Percentiles rank a stretch among this genome's conserved stretches.
phyloP scores from a whole-genome alignment of 2,888 invertebrate species.

The Platycheirus rosarum region DNA sequence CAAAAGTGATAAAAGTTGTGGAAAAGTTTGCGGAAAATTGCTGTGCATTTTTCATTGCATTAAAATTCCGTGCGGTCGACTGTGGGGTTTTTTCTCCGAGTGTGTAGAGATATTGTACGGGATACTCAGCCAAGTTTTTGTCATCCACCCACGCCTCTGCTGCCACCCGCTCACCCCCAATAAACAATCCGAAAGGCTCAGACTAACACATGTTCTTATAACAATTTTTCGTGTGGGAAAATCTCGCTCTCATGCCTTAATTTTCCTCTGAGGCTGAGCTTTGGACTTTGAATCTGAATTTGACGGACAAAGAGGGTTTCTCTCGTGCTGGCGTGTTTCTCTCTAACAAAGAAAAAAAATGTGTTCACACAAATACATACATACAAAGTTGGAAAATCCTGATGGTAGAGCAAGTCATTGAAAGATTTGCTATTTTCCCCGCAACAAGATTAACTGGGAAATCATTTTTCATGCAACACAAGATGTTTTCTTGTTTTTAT shows the following conservation, averaged over 20 bases:
- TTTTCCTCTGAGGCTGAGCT: too few relatives aligned
- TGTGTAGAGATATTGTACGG: neutral
- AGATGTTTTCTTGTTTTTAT: constrained; percentile 44
- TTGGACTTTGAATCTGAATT: too few relatives aligned
- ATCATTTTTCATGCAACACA: constrained; percentile 66
- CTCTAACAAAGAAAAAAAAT: constrained; percentile 47
- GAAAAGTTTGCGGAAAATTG: constrained; percentile 73
- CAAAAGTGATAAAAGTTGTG: constrained; percentile 74
- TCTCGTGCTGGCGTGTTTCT: too few relatives aligned
- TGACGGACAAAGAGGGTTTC: too few relatives aligned
- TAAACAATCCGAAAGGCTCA: constrained; percentile 57
- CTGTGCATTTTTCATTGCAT: constrained; percentile 73
- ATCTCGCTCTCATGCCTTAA: constrained; percentile 3
- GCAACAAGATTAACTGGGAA: constrained; percentile 62
- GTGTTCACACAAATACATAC: constrained; percentile 43
- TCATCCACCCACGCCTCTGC: neutral
- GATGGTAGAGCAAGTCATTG: constrained; percentile 56
- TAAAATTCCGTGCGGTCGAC: constrained; percentile 69
- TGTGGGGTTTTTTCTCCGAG: constrained; percentile 48
- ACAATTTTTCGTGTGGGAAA: constrained; percentile 34
- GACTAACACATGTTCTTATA: constrained; percentile 68
- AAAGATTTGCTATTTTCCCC: constrained; percentile 55
- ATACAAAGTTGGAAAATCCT: constrained; percentile 23
- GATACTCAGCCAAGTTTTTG: constrained; percentile 29
- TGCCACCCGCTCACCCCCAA: neutral